These are phyloP conservation scores for Oncorhynchus nerka DNA, from an alignment of 2,113 vertebrate genomes.

Conservation along the genomic window DNA sequence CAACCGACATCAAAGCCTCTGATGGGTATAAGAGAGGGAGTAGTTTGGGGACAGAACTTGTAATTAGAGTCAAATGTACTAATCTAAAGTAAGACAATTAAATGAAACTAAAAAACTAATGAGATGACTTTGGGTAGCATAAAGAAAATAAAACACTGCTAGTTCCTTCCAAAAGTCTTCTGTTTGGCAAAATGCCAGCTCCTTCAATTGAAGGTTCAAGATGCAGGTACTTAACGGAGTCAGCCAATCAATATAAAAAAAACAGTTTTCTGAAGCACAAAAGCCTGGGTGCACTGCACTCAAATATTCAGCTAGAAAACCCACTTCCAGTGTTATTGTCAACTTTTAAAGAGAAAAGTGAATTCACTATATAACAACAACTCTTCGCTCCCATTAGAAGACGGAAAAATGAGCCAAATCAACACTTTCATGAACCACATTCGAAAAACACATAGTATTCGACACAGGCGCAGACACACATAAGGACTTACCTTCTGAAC, in stretches of 20 bases:
- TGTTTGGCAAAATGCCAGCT: conserved; percentile 32
- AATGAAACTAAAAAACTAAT: conserved; percentile 35
- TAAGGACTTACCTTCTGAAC: conserved; percentile 70
- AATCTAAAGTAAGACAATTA: conserved; percentile 54
- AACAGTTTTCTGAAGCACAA: conserved; percentile 6
- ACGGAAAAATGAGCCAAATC: conserved; percentile 12
- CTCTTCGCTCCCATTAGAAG: conserved; percentile 18
- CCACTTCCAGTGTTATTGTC: conserved; percentile 10
- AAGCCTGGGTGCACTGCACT: neutral
- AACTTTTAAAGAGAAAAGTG: conserved; percentile 50
- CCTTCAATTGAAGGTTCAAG: conserved; percentile 34
- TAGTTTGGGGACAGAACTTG: conserved; percentile 52
- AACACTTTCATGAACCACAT: conserved; percentile 12
- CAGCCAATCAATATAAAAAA: conserved; percentile 34
- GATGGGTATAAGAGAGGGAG: conserved; percentile 54
- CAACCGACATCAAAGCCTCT: conserved; percentile 45
- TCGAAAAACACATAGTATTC: neutral
- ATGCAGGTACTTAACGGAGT: conserved; percentile 29
- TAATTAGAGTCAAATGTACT: conserved; percentile 67
- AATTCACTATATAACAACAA: conserved; percentile 17
- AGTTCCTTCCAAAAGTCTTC: conserved; percentile 30
- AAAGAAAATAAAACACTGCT: conserved; percentile 37
- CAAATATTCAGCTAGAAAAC: conserved; percentile 19
- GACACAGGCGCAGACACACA: neutral
- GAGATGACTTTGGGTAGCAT: conserved; percentile 48